Percentiles rank a stretch among this genome's conserved stretches.
phyloP scores from a whole-genome alignment of 2,113 vertebrate species.

The Spermophilus dauricus region DNA sequence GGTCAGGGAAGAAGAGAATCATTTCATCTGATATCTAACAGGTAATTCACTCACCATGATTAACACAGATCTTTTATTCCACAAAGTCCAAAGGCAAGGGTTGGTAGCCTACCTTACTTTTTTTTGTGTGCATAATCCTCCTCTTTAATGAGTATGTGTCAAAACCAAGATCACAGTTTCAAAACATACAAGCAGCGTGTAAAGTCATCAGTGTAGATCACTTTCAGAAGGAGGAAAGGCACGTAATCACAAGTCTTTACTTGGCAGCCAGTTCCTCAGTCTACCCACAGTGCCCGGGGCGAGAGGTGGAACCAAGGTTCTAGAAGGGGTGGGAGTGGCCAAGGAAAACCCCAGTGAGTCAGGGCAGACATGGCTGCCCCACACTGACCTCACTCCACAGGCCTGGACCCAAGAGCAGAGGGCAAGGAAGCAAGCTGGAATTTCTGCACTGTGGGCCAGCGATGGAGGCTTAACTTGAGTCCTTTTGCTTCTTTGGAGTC shows the following conservation, averaged over 20 bases:
- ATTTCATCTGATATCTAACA: background rate
- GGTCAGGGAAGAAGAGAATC: background rate
- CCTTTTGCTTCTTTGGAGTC: background rate
- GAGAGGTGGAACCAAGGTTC: background rate
- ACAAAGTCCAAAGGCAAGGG: background rate
- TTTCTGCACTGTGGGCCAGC: fast-evolving
- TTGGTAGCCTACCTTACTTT: background rate
- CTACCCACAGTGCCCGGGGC: background rate
- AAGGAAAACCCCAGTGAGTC: background rate
- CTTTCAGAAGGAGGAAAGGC: background rate
- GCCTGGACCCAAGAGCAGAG: background rate
- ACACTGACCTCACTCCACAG: background rate
- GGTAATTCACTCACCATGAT: fast-evolving
- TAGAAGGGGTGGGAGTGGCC: background rate
- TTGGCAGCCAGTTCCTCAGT: background rate
- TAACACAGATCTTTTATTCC: background rate
- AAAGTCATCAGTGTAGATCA: background rate
- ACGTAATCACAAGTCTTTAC: fast-evolving
- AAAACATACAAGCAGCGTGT: background rate
- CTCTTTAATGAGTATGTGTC: conserved; percentile 31
- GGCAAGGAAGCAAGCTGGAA: background rate
- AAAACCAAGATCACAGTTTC: conserved; percentile 58
- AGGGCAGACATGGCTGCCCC: background rate
- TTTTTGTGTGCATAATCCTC: background rate
- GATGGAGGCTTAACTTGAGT: background rate